Evolutionary conservation across 2,888 invertebrate species (phyloP), one percentile per base, ranked within the genome.

Genomic region (Callosobruchus maculatus): DNA sequence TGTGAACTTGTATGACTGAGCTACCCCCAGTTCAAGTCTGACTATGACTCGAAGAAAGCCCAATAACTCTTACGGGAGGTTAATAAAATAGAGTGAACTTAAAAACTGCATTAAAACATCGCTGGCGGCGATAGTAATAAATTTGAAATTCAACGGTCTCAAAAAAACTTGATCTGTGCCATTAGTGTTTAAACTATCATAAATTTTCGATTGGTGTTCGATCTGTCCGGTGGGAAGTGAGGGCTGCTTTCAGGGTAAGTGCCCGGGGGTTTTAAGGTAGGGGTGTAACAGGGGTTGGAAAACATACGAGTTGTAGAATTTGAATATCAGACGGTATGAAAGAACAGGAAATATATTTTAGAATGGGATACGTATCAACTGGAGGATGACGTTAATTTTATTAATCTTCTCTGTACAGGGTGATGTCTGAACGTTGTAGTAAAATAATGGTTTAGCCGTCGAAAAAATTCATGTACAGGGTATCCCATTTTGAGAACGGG

Each of bases 161-260:
- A 83, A 82, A 83, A 81, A 81, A 81, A 81, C 76, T 81, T 81
- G 81, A 82, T 83, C 78, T 80, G 80, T 83, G 80, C 84, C 83
- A 84, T 84, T 84, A 84, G 82, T 77, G 83, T 80, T 84, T 85
- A 85, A 86, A 85, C 84, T 83, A 83, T 85, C 84, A 86, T 86
- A 86, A 86, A 86, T 86, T 81, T 82, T 80, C 84, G 83, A 86
- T 86, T 84, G 84, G 84, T 81, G 85, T 83, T 83, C 85, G 83
- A 85, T 84, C 79, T 78, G 80, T 81, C 77, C 82, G 82, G 82
- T 77, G 81, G 83, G 83, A 83, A 82, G 81, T 83, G 79, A 80
- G 80, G 75, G 78, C 77, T 72, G 82, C 83, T 83, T 84, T 86
- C 84, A 86, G 79, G 84, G 82, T 85, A 86, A 86, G 86, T 85